These are phyloP conservation scores for Tetramorium simillimum DNA, from an alignment of 1,140 invertebrate genomes.

Conservation along the genomic window DNA sequence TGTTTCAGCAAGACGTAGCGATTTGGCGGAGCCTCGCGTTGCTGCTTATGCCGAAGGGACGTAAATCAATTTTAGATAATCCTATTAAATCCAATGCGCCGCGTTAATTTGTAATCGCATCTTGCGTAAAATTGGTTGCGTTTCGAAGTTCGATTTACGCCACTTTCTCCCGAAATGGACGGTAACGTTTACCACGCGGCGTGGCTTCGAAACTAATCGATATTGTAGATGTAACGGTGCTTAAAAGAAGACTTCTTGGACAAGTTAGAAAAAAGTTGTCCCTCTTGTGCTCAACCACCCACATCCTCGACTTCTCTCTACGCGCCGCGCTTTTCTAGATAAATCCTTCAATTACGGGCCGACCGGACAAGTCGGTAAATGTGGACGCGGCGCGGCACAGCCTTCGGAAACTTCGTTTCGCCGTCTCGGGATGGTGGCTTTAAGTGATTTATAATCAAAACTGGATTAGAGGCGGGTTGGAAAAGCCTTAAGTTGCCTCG, in stretches of 20 bases:
- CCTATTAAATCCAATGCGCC: neutral
- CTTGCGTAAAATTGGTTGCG: slow-evolving; percentile 19
- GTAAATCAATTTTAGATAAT: slow-evolving; percentile 47
- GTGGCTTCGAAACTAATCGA: slow-evolving; percentile 2
- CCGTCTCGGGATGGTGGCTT: slow-evolving; percentile 69
- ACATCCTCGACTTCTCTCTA: neutral
- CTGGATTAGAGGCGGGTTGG: slow-evolving; percentile 72
- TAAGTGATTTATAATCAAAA: slow-evolving; percentile 77
- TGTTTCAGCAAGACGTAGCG: slow-evolving; percentile 10
- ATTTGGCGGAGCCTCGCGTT: neutral
- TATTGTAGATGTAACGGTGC: neutral
- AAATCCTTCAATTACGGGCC: slow-evolving; percentile 71
- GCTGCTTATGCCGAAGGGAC: neutral
- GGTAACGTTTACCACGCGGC: neutral
- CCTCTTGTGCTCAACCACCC: neutral
- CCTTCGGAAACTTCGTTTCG: slow-evolving; percentile 74
- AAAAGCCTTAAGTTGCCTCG: slow-evolving; percentile 72
- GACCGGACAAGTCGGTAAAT: slow-evolving; percentile 63
- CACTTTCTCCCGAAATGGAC: slow-evolving; percentile 5
- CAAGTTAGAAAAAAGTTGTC: neutral
- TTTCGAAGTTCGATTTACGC: slow-evolving; percentile 26
- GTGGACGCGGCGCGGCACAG: slow-evolving; percentile 46
- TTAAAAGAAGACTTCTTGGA: slow-evolving; percentile 3
- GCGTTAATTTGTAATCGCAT: slow-evolving; percentile 25
- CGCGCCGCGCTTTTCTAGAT: slow-evolving; percentile 50